phyloP scores from a whole-genome alignment of 2,797 vertebrate species.

The Chelmon rostratus region DNA sequence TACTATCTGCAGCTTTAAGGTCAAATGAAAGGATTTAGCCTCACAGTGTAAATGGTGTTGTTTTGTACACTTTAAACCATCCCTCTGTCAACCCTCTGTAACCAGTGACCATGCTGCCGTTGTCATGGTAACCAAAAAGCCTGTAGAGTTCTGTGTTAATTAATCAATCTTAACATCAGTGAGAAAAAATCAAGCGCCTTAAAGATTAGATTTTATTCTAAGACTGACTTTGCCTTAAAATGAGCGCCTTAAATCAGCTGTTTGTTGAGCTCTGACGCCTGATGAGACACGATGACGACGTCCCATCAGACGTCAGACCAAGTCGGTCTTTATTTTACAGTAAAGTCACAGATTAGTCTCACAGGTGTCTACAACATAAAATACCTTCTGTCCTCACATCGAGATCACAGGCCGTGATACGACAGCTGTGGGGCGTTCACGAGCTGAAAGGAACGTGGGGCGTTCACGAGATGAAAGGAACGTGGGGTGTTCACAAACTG shows the following conservation, averaged over 20 bases:
- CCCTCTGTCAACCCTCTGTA: neutral
- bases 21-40: neutral
- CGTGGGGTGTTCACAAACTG: too few species aligned
- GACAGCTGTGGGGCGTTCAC: neutral
- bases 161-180: neutral
- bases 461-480: neutral
- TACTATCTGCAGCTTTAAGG: neutral
- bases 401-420: neutral
- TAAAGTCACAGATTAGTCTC: neutral
- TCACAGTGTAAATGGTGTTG: neutral
- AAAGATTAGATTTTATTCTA: neutral
- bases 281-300: neutral
- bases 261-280: neutral
- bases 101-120: neutral
- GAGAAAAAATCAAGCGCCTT: slow-evolving; percentile 16
- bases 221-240: slow-evolving; percentile 32
- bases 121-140: too few species aligned
- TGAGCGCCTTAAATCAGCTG: slow-evolving; percentile 12
- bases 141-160: neutral
- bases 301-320: neutral
- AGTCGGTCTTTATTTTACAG: neutral
- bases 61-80: neutral
- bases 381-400: neutral
- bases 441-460: neutral
- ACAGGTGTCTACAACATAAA: neutral